A percentile compares a stretch with the other conserved stretches of the same genome.
These are phyloP conservation scores for Ganaspis sp. DNA, from an alignment of 1,140 invertebrate genomes.

Conservation along the genomic window DNA sequence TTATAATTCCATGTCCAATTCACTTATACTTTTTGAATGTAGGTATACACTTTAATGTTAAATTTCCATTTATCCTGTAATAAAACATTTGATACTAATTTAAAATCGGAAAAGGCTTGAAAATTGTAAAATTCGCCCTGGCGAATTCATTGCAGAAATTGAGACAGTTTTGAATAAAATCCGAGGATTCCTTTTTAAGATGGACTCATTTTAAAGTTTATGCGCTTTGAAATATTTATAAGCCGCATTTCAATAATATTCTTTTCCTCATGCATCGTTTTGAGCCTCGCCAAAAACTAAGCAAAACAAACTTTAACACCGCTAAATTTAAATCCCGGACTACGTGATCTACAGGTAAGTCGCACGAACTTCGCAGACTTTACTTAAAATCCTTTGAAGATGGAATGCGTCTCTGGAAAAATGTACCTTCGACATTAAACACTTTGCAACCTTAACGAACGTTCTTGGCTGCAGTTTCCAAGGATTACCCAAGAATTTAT, in stretches of 20 bases:
- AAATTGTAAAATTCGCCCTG: too few relatives aligned
- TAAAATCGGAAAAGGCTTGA: too few relatives aligned
- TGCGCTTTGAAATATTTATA: slow-evolving; percentile 19
- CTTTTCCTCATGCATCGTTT: background rate
- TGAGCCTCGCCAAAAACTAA: slow-evolving; percentile 1
- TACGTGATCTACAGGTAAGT: slow-evolving; percentile 17
- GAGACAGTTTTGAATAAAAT: background rate
- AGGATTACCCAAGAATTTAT: slow-evolving; percentile 30
- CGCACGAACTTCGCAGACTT: slow-evolving; percentile 23
- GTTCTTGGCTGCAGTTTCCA: slow-evolving; percentile 28
- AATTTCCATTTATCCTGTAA: too few relatives aligned
- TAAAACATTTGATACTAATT: too few relatives aligned
- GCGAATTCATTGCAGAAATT: background rate
- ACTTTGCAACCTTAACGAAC: slow-evolving; percentile 28
- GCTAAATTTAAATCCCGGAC: slow-evolving; percentile 1
- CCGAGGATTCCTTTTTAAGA: background rate
- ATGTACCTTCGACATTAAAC: slow-evolving; percentile 30
- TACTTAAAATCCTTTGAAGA: slow-evolving; percentile 31
- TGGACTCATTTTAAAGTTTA: background rate
- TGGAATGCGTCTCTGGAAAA: slow-evolving; percentile 26
- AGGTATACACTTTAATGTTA: too few relatives aligned
- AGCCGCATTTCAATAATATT: slow-evolving; percentile 7
- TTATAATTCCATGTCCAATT: too few relatives aligned
- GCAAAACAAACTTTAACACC: slow-evolving; percentile 12
- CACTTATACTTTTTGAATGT: too few relatives aligned